phyloP scores from a whole-genome alignment of 2,888 invertebrate species.

The Lycaena phlaeas region DNA sequence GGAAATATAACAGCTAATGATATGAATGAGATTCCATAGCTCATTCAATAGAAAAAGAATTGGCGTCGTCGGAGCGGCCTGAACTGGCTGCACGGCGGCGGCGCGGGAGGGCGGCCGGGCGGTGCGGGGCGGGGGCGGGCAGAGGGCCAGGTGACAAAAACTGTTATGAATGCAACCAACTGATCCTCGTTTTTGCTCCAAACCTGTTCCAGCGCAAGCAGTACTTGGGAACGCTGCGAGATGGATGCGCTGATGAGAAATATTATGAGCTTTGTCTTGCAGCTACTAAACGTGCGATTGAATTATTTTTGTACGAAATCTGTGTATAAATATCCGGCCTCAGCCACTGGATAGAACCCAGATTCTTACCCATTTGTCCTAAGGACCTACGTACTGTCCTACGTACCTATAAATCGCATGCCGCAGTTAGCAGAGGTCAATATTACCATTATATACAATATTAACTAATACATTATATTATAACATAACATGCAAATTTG shows the following conservation, averaged over 20 bases:
- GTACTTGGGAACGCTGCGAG: slow-evolving; percentile 27
- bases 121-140: slow-evolving; percentile 16
- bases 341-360: too few relatives aligned
- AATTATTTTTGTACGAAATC: too few relatives aligned
- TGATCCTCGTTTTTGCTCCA: slow-evolving; percentile 43
- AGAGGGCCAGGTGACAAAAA: slow-evolving; percentile 53
- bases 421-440: too few relatives aligned
- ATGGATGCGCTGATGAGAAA: slow-evolving; percentile 22
- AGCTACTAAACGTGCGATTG: slow-evolving; percentile 9
- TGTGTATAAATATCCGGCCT: too few relatives aligned
- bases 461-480: too few relatives aligned
- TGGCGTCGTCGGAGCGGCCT: slow-evolving; percentile 13
- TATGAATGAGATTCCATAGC: slow-evolving; percentile 23
- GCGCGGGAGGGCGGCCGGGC: too few relatives aligned
- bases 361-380: too few relatives aligned
- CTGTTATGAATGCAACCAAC: slow-evolving; percentile 51
- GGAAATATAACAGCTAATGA: slow-evolving; percentile 18
- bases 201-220: slow-evolving; percentile 46
- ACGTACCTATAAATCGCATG: too few relatives aligned
- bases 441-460: too few relatives aligned
- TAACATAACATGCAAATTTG: too few relatives aligned
- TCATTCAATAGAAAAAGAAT: slow-evolving; percentile 20
- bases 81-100: slow-evolving; percentile 15
- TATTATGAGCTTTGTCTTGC: slow-evolving; percentile 18
- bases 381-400: too few relatives aligned